A percentile compares a stretch with the other conserved stretches of the same genome.
These are phyloP conservation scores for Drosophila neotestacea DNA, from an alignment of 2,888 invertebrate genomes.

Conservation along the genomic window DNA sequence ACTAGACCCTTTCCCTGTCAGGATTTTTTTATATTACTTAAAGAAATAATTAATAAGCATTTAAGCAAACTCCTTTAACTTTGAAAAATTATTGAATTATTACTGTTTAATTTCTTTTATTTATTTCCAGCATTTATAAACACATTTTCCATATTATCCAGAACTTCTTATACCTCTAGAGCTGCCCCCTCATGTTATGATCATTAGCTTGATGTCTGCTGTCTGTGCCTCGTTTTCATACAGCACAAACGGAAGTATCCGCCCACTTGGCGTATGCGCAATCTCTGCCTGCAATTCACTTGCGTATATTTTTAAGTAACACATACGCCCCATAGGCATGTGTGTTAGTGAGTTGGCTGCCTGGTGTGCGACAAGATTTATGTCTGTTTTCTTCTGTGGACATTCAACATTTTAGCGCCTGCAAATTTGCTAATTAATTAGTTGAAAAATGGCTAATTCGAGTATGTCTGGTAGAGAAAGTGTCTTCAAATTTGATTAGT, in stretches of 20 bases:
- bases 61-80: no score
- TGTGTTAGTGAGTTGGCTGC: constrained; percentile 37
- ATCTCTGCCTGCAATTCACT: constrained; percentile 38
- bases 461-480: constrained; percentile 7
- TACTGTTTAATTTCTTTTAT: no score
- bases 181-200: neutral
- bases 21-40: no score
- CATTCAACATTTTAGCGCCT: constrained; percentile 75
- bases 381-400: constrained; percentile 70
- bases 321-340: constrained; percentile 58
- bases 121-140: no score
- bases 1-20: no score
- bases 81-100: no score
- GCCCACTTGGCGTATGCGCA: constrained; percentile 65
- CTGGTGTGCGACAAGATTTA: constrained; percentile 75
- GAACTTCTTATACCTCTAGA: no score
- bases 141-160: no score
- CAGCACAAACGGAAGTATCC: constrained; percentile 41
- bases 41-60: no score
- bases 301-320: constrained; percentile 47
- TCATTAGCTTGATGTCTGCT: constrained; percentile 18
- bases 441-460: constrained; percentile 34
- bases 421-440: constrained; percentile 77
- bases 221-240: constrained; percentile 15
- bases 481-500: constrained; percentile 16